Base-by-base conservation (phyloP, 2,888 invertebrate genomes). In the Galeopsomyia nigrocyanea region DNA sequence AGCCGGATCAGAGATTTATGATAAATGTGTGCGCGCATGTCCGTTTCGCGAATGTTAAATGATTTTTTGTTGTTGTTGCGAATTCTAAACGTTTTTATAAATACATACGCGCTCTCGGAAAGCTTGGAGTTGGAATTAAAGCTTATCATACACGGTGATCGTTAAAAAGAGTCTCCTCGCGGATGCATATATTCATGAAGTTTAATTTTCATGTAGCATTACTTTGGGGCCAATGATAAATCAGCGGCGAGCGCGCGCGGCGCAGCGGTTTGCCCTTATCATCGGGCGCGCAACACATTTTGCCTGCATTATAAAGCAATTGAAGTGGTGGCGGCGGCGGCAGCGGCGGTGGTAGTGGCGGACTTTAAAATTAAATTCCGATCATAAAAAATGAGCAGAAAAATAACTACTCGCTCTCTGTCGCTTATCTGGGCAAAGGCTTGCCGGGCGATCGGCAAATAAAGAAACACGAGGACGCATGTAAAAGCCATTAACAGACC, bases 141-240 rank as follows among this genome's bases (percentile, higher is more conserved):
- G 56, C 65, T 65, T 74, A 74, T 74, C 63, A 51, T 39, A 39
- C 39, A 6, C 53, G 17, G 64, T n/a, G 16, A 74, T 71, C 71
- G 39, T 61, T 55, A 62, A 68, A 65, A 66, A 63, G 53, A 55
- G 49, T 61, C 21, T 26, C 26, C 26, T n/a, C 51, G n/a, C 17
- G 56, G 62, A 74, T 74, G 74, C 71, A 71, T 74, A 74, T 74
- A 71, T 71, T 74, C 74, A 74, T 68, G 74, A 74, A 51, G 39
- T 71, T 71, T 74, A 71, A 74, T 74, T 71, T 74, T 71, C 74
- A 57, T 74, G 74, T 68, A 74, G 55, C 70, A 74, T 71, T 74
- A 65, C 74, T 61, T 61, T 67, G 56, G 53, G 53, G 9, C 46
- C 65, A 68, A 71, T 74, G 71, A 74, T 74, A 74, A 71, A 74